phyloP scores from a whole-genome alignment of 2,888 invertebrate species.

The Chorisops tibialis region DNA sequence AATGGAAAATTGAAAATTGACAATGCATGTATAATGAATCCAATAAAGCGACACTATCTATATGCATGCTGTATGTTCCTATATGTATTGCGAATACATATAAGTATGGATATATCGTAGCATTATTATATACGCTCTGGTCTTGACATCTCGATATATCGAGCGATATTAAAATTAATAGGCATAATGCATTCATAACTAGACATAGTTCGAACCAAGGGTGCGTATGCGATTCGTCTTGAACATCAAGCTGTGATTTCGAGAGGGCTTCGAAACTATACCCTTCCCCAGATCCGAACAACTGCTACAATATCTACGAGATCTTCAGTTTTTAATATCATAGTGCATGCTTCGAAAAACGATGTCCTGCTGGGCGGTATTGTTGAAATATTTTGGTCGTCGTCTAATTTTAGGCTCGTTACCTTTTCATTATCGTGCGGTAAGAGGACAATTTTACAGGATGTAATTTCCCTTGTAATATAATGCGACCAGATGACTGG shows the following conservation, averaged over 20 bases:
- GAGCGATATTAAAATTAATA: no score
- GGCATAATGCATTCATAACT: no score
- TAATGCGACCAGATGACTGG: constrained; percentile 16
- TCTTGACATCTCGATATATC: no score
- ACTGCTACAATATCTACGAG: constrained; percentile 27
- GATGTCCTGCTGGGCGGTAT: constrained; percentile 26
- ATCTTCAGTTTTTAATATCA: constrained; percentile 31
- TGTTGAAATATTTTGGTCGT: constrained; percentile 32
- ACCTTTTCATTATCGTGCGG: constrained; percentile 31
- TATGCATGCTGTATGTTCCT: neutral
- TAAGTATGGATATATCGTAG: neutral
- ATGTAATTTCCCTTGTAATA: constrained; percentile 6
- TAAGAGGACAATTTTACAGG: constrained; percentile 21
- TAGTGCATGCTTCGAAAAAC: constrained; percentile 26
- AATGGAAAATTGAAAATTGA: constrained; percentile 34
- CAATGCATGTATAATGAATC: constrained; percentile 34
- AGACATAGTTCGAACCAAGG: no score
- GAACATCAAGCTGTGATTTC: constrained; percentile 18
- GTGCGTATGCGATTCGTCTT: no score
- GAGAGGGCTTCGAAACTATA: neutral
- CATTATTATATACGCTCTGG: neutral
- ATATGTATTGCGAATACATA: neutral
- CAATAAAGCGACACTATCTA: constrained; percentile 7
- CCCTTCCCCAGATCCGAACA: constrained; percentile 13
- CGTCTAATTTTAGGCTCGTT: constrained; percentile 31